Percentiles rank a stretch among this genome's conserved stretches.
These are phyloP conservation scores for Nephrotoma appendiculata DNA, from an alignment of 2,888 invertebrate species.

Conservation along the genomic window DNA sequence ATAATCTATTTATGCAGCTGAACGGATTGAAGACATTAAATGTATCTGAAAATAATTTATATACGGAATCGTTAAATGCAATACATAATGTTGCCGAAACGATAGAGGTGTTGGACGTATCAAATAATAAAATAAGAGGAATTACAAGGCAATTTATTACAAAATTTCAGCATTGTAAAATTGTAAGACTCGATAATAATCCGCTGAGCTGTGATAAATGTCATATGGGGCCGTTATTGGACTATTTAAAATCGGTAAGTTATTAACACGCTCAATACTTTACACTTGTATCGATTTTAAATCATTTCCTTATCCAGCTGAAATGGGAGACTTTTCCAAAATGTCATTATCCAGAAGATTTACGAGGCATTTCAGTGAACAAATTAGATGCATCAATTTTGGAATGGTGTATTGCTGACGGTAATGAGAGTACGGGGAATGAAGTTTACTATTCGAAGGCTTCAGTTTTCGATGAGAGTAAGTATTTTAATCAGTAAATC, in stretches of 20 bases:
- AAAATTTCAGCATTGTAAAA: slow-evolving; percentile 29
- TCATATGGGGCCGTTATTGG: slow-evolving; percentile 33
- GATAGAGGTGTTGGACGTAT: slow-evolving; percentile 52
- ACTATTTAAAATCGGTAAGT: slow-evolving; percentile 31
- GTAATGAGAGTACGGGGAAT: neutral
- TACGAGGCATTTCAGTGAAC: slow-evolving; percentile 31
- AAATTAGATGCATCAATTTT: slow-evolving; percentile 26
- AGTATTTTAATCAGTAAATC: neutral
- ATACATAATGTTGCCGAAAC: slow-evolving; percentile 13
- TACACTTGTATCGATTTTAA: neutral
- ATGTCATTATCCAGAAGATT: slow-evolving; percentile 30
- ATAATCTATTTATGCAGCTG: slow-evolving; percentile 26
- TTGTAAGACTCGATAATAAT: slow-evolving; percentile 31
- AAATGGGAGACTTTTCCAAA: slow-evolving; percentile 33
- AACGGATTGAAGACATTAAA: slow-evolving; percentile 47
- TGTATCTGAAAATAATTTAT: slow-evolving; percentile 57
- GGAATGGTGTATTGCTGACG: slow-evolving; percentile 3
- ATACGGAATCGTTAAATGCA: slow-evolving; percentile 20
- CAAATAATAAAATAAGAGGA: slow-evolving; percentile 53
- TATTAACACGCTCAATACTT: neutral
- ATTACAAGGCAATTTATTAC: slow-evolving; percentile 29
- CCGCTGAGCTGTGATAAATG: slow-evolving; percentile 33
- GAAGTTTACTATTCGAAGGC: neutral
- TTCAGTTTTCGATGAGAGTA: neutral
- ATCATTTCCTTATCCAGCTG: slow-evolving; percentile 20